phyloP scores from a whole-genome alignment of 2,113 vertebrate species.

The Mastomys natalensis region DNA sequence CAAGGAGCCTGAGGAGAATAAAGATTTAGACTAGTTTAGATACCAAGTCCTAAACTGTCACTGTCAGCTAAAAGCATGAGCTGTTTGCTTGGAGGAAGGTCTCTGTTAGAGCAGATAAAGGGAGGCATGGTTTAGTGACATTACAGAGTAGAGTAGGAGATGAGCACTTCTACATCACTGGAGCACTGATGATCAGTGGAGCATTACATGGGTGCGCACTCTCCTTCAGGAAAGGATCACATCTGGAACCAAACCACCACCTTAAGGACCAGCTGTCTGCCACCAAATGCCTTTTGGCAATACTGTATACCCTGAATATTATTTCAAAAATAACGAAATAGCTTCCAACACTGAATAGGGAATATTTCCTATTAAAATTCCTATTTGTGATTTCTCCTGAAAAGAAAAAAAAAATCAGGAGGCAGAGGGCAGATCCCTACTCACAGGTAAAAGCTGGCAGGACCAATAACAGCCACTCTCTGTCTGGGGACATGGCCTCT shows the following conservation, averaged over 20 bases:
- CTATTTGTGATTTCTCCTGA: not conserved
- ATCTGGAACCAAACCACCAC: not conserved
- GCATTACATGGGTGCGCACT: fast-evolving
- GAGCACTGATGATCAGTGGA: not conserved
- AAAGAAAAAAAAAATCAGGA: constrained; percentile 12
- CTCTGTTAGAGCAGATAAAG: not conserved
- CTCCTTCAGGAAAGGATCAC: not conserved
- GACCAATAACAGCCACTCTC: too few relatives aligned
- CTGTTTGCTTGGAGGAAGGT: not conserved
- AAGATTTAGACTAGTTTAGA: not conserved
- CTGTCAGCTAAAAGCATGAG: not conserved
- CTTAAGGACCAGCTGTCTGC: not conserved
- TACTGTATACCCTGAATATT: not conserved
- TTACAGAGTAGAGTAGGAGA: not conserved
- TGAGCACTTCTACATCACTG: too few relatives aligned
- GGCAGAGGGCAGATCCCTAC: not conserved
- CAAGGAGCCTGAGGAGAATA: not conserved
- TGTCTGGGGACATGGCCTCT: fast-evolving
- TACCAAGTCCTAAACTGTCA: not conserved
- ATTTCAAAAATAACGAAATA: not conserved
- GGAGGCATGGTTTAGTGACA: not conserved
- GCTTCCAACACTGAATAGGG: not conserved
- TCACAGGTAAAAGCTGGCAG: not conserved
- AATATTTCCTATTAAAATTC: not conserved
- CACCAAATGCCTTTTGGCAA: not conserved